phyloP scores from a whole-genome alignment of 2,888 invertebrate genomes.

The Drosophila monieri region DNA sequence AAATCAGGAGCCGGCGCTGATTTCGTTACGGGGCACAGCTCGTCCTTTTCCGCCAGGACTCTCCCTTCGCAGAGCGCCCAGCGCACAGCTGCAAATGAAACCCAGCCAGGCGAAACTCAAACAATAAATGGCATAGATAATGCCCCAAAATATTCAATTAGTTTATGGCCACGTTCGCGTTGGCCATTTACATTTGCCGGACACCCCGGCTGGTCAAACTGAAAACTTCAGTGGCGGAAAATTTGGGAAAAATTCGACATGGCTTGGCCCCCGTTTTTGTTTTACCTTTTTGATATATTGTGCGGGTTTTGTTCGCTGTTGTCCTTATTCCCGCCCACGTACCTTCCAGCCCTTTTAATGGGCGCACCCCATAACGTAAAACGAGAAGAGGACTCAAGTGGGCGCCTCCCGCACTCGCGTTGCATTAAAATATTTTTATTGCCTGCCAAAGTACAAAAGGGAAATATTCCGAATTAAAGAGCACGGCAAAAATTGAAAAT shows the following conservation, averaged over 20 bases:
- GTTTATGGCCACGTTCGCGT: constrained; percentile 70
- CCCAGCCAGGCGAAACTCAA: constrained; percentile 72
- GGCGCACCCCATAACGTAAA: constrained; percentile 40
- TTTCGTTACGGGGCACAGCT: constrained; percentile 44
- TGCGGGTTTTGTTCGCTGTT: constrained; percentile 16
- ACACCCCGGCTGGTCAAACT: constrained; percentile 19
- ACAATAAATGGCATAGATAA: constrained; percentile 78
- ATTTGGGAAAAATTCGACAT: constrained; percentile 55
- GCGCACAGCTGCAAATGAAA: constrained; percentile 69
- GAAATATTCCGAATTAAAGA: constrained; percentile 53
- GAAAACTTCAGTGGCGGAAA: constrained; percentile 37
- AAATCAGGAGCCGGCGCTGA: constrained; percentile 62
- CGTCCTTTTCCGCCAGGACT: constrained; percentile 14
- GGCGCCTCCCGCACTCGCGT: background rate
- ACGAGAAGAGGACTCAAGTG: constrained; percentile 14
- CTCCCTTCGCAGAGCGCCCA: background rate
- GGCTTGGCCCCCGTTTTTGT: constrained; percentile 47
- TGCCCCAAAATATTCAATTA: constrained; percentile 77
- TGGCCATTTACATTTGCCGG: constrained; percentile 10
- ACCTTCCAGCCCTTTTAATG: constrained; percentile 66
- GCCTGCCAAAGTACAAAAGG: constrained; percentile 39
- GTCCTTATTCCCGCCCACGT: constrained; percentile 45
- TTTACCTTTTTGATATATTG: constrained; percentile 59
- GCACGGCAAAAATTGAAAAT: constrained; percentile 66
- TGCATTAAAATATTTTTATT: constrained; percentile 78